phyloP scores from a whole-genome alignment of 35 echinoderm and acorn worm species.

The Hemicentrotus pulcherrimus region DNA sequence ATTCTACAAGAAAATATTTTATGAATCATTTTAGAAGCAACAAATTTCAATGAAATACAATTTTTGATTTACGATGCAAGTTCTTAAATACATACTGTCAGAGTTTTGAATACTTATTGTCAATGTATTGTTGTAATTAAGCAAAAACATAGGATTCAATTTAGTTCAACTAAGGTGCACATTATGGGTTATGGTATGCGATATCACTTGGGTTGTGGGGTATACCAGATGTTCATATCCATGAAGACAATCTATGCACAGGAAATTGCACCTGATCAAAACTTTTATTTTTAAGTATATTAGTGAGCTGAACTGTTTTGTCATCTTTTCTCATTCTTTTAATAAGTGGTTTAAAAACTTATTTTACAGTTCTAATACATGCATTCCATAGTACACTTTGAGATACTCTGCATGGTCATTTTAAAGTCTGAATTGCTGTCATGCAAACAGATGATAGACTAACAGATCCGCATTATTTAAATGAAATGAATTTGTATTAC shows the following conservation, averaged over 20 bases:
- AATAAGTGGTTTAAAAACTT: not conserved
- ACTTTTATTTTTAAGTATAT: not conserved
- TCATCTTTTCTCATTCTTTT: not conserved
- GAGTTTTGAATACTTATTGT: not conserved
- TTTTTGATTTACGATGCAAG: too few species aligned
- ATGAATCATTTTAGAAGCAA: too few species aligned
- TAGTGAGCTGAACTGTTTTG: not conserved
- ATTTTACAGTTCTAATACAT: not conserved
- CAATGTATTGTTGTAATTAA: not conserved
- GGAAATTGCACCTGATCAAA: not conserved
- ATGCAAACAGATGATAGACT: too few species aligned
- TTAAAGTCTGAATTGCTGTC: too few species aligned
- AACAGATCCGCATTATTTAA: too few species aligned
- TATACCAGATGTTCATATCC: not conserved
- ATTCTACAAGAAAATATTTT: too few species aligned
- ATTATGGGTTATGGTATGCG: not conserved
- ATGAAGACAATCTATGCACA: not conserved
- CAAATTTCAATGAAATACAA: too few species aligned
- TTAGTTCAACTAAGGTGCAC: not conserved
- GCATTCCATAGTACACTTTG: not conserved
- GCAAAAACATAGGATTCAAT: too few species aligned
- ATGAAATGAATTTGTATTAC: too few species aligned
- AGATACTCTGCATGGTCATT: not conserved
- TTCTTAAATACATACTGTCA: too few species aligned
- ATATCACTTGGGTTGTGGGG: not conserved